Evolutionary conservation across 2,113 vertebrate species (phyloP).

Genomic region (Malurus elegans): DNA sequence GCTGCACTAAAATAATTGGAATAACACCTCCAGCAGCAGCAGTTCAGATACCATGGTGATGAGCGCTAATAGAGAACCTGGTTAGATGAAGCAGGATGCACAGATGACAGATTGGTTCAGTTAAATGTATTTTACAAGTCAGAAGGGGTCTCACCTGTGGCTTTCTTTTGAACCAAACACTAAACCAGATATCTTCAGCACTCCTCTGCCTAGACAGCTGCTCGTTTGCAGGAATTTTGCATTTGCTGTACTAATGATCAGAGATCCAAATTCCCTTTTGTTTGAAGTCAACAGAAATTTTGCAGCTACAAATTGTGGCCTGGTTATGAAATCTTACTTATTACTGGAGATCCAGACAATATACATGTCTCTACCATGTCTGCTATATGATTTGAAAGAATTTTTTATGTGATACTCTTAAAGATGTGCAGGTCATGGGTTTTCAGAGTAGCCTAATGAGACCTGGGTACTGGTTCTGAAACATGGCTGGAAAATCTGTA

Average conservation of each 20-base stretch:
- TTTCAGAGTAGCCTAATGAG: not conserved
- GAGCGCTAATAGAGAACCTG: not conserved
- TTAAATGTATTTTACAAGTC: conserved; percentile 4
- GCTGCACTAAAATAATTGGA: conserved; percentile 28
- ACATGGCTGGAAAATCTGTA: not conserved
- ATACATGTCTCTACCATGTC: not conserved
- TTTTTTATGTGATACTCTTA: not conserved
- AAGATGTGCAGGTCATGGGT: not conserved
- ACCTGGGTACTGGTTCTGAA: not conserved
- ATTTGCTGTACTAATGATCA: not conserved
- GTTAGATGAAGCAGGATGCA: not conserved
- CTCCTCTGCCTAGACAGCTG: not conserved
- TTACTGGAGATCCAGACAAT: not conserved
- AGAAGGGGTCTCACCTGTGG: not conserved
- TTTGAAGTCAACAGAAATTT: not conserved
- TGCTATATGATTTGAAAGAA: not conserved
- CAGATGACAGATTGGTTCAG: not conserved
- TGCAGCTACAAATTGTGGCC: not conserved
- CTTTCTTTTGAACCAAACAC: not conserved
- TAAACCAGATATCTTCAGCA: not conserved
- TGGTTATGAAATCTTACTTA: not conserved
- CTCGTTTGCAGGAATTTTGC: not conserved
- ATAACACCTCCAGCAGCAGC: conserved; percentile 34
- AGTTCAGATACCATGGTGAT: conserved; percentile 24
- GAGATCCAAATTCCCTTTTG: not conserved